Evolutionary conservation across 2,888 invertebrate genomes (phyloP).

Genomic region (Monochamus alternatus): DNA sequence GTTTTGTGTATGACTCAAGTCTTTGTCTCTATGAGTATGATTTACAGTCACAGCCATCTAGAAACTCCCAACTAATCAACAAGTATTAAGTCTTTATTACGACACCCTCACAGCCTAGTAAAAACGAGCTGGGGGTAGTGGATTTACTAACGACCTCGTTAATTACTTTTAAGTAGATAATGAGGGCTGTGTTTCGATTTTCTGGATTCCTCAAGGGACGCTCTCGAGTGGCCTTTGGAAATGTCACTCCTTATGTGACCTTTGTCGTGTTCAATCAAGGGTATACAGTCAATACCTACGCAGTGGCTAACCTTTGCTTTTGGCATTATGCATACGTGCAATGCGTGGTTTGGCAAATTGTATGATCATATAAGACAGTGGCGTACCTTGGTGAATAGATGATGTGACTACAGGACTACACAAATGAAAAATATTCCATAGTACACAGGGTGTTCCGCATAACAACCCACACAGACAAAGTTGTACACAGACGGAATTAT

Average conservation of each 20-base stretch:
- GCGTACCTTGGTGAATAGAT: no score
- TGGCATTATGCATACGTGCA: constrained; percentile 50
- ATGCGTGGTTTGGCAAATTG: neutral
- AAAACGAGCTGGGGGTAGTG: constrained; percentile 53
- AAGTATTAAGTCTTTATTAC: constrained; percentile 60
- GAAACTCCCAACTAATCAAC: constrained; percentile 60
- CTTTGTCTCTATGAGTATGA: constrained; percentile 55
- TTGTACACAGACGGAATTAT: no score
- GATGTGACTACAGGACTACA: no score
- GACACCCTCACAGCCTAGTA: constrained; percentile 52
- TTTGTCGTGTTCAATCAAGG: constrained; percentile 57
- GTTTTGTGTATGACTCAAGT: constrained; percentile 25
- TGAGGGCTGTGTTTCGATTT: constrained; percentile 36
- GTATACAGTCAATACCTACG: constrained; percentile 54
- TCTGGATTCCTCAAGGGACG: constrained; percentile 1
- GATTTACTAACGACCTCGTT: constrained; percentile 55
- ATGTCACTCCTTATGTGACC: constrained; percentile 56
- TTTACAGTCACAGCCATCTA: constrained; percentile 57
- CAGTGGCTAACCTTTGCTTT: constrained; percentile 55
- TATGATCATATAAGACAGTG: no score
- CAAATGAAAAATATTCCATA: no score
- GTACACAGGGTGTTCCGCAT: no score
- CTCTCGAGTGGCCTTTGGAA: constrained; percentile 52
- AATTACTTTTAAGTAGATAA: constrained; percentile 58
- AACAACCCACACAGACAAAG: no score